phyloP scores from a whole-genome alignment of 2,113 vertebrate species.

The Lanius collurio region DNA sequence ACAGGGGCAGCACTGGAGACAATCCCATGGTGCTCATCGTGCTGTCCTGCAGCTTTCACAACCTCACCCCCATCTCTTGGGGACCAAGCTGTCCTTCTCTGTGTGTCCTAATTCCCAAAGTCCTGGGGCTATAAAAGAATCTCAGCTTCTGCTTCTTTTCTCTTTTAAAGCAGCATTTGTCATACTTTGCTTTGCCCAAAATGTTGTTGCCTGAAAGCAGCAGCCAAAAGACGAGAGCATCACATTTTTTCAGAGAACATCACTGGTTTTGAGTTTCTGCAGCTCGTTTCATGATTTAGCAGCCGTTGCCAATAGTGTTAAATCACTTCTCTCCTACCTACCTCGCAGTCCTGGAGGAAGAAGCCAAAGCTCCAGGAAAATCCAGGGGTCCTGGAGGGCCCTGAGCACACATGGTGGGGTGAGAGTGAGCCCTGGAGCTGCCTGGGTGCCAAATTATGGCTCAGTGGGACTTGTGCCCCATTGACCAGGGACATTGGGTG shows the following conservation, averaged over 20 bases:
- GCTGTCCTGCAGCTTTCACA: background rate
- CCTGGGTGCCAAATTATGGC: background rate
- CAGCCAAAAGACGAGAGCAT: slow-evolving; percentile 1
- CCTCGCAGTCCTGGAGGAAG: background rate
- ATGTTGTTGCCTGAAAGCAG: background rate
- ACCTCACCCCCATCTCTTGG: background rate
- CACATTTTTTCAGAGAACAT: background rate
- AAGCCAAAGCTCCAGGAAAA: background rate
- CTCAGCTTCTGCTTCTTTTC: background rate
- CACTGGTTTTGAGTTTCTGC: background rate
- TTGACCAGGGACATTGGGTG: background rate
- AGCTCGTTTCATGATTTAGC: background rate
- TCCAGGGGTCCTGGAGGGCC: background rate
- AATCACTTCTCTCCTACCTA: background rate
- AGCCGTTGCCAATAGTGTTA: background rate
- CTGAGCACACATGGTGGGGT: background rate
- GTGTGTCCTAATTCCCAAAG: background rate
- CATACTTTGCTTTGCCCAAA: background rate
- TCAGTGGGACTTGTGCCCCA: background rate
- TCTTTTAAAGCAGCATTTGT: background rate
- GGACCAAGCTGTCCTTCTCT: background rate
- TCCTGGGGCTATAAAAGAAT: background rate
- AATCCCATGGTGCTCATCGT: background rate
- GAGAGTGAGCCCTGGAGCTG: background rate
- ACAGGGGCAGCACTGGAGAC: too few species aligned